Evolutionary conservation across 2,113 vertebrate species (phyloP).

Genomic region (Urocynchramus pylzowi): DNA sequence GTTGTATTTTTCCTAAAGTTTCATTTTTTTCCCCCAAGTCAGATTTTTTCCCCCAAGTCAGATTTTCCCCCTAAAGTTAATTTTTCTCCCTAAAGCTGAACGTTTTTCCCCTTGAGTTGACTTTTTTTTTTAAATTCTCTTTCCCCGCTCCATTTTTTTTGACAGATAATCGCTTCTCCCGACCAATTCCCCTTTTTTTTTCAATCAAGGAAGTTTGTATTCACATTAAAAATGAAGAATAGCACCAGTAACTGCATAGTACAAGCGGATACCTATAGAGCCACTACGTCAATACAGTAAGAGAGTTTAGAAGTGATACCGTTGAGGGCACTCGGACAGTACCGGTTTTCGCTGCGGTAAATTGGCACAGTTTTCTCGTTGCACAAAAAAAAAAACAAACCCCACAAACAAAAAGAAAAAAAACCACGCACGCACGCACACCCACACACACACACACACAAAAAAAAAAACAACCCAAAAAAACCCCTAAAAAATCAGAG

Average conservation of each 20-base stretch:
- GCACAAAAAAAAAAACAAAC: neutral
- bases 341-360: slow-evolving; percentile 61
- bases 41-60: neutral
- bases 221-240: slow-evolving; percentile 93
- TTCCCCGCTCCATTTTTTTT: neutral
- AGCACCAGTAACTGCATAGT: slow-evolving; percentile 92
- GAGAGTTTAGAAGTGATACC: slow-evolving; percentile 70
- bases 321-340: slow-evolving; percentile 57
- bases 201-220: slow-evolving; percentile 81
- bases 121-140: neutral
- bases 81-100: neutral
- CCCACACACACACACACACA: neutral
- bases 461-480: neutral
- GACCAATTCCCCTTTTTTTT: slow-evolving; percentile 70
- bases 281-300: slow-evolving; percentile 82
- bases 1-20: neutral
- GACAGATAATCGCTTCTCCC: slow-evolving; percentile 73
- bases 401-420: neutral
- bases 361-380: slow-evolving; percentile 66
- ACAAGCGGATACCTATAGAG: slow-evolving; percentile 79
- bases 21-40: neutral
- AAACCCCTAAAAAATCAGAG: neutral
- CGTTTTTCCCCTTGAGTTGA: fast-evolving
- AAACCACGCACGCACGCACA: no score
- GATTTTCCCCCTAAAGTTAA: neutral